These are phyloP conservation scores for Myiotriccus ornatus DNA, from an alignment of 2,797 vertebrate species.

Conservation along the genomic window DNA sequence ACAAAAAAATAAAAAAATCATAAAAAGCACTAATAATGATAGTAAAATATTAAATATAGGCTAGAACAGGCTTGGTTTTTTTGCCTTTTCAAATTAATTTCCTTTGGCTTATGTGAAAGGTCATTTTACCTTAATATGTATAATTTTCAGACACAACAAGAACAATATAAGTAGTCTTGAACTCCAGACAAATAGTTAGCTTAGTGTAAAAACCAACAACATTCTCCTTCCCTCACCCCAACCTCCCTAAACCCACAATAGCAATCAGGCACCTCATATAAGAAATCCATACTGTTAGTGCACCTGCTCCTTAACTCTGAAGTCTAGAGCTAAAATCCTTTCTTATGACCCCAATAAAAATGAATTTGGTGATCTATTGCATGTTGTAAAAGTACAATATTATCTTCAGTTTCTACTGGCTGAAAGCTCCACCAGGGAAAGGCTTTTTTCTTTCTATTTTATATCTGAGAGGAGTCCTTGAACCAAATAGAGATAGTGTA, in stretches of 20 bases:
- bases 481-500: constrained; percentile 48
- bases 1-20: not conserved
- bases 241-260: not conserved
- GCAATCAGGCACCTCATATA: not conserved
- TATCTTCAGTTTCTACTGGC: not conserved
- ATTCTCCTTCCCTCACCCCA: rapidly evolving
- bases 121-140: not conserved
- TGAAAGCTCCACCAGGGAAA: constrained; percentile 3
- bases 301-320: not conserved
- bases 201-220: not conserved
- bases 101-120: not conserved
- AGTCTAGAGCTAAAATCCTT: constrained; percentile 6
- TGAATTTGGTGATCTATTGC: constrained; percentile 38
- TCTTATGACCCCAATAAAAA: constrained; percentile 45
- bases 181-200: not conserved
- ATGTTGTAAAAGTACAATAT: constrained; percentile 33
- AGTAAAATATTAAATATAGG: not conserved
- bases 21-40: not conserved
- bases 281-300: not conserved
- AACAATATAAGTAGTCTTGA: not conserved
- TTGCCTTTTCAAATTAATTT: not conserved
- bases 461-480: constrained; percentile 47
- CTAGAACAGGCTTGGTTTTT: not conserved
- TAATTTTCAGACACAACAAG: not conserved
- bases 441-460: constrained; percentile 16